phyloP scores from a whole-genome alignment of 2,113 vertebrate genomes.

The Ptychochromis oligacanthus region DNA sequence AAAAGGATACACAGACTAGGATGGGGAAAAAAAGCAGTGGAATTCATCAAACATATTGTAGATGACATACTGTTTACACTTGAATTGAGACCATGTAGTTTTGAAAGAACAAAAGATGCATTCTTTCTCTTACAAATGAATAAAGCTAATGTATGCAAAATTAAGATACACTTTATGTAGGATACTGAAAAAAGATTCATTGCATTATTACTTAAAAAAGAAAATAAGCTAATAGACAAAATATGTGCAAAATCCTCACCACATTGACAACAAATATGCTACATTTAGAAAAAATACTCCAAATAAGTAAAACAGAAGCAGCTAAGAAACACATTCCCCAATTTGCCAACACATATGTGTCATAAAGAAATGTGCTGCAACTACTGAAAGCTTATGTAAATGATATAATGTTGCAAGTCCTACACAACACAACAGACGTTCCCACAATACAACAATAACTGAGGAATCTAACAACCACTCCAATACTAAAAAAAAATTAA shows the following conservation, averaged over 20 bases:
- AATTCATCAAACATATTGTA: slow-evolving; percentile 10
- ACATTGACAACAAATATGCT: slow-evolving; percentile 11
- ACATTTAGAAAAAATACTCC: neutral
- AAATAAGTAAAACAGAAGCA: neutral
- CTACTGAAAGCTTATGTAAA: slow-evolving; percentile 4
- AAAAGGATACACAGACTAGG: neutral
- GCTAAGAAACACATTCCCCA: slow-evolving; percentile 1
- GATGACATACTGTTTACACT: neutral
- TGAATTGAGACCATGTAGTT: neutral
- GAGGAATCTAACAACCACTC: neutral
- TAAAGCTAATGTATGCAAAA: neutral
- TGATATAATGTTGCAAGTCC: neutral
- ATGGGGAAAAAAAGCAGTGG: neutral
- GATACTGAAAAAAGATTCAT: neutral
- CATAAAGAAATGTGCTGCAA: slow-evolving; percentile 11
- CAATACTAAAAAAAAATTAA: neutral
- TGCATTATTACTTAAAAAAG: neutral
- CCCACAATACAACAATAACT: neutral
- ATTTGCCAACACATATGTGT: slow-evolving; percentile 6
- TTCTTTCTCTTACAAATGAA: neutral
- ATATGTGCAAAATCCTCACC: slow-evolving; percentile 6
- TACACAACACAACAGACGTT: slow-evolving; percentile 7
- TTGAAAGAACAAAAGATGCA: neutral
- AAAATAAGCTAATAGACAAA: neutral
- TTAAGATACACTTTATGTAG: too few species aligned